Conservation (phyloP, 2,113 vertebrate species). For the Brachyhypopomus occidentalis region DNA sequence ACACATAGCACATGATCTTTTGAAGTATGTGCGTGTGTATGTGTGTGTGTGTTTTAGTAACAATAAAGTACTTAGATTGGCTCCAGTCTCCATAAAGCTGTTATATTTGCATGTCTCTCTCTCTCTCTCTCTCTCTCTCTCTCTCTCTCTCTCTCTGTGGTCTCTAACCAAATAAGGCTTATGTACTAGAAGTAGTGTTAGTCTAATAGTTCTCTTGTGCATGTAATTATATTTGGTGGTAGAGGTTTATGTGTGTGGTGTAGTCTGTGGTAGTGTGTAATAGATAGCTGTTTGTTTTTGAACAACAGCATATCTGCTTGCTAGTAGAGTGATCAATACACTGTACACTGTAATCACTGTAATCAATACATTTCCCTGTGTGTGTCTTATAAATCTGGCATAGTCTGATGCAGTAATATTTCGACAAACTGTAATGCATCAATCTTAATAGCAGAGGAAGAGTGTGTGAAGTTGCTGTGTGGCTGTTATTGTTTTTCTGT, state of each 20-base stretch:
- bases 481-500: too few relatives aligned
- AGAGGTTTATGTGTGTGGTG: background rate
- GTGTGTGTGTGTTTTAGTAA: slow-evolving; percentile 8
- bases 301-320: slow-evolving; percentile 22
- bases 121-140: slow-evolving; percentile 18
- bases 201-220: background rate
- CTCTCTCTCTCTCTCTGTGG: slow-evolving; percentile 2
- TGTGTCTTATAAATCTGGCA: slow-evolving; percentile 1
- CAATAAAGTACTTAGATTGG: background rate
- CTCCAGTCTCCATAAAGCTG: background rate
- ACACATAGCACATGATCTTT: slow-evolving; percentile 22
- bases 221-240: background rate
- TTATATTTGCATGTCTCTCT: slow-evolving; percentile 7
- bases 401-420: background rate
- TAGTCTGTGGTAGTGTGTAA: background rate
- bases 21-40: slow-evolving; percentile 28
- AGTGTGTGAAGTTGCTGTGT: background rate
- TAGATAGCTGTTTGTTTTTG: slow-evolving; percentile 4
- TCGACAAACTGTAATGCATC: too few relatives aligned
- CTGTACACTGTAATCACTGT: slow-evolving; percentile 51
- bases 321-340: slow-evolving; percentile 19
- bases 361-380: slow-evolving; percentile 26
- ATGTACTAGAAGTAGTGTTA: background rate
- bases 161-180: background rate
- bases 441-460: too few relatives aligned